Evolutionary conservation across 2,797 vertebrate genomes (phyloP).

Genomic region (Eulemur mongoz): DNA sequence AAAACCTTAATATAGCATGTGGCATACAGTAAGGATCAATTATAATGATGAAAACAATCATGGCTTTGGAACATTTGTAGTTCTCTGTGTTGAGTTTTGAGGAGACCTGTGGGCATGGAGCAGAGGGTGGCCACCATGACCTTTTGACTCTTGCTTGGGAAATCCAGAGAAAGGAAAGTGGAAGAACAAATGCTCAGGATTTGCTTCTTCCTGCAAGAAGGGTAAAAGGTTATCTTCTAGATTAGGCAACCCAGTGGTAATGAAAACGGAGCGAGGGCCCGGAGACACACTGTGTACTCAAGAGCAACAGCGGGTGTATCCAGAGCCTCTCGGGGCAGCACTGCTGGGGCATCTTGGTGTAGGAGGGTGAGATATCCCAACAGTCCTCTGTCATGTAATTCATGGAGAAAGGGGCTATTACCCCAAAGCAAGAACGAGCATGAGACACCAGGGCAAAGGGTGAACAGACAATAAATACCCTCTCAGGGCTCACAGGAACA

Average conservation of each 20-base stretch:
- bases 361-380: neutral
- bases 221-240: neutral
- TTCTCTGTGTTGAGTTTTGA: neutral
- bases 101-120: neutral
- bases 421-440: neutral
- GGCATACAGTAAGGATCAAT: neutral
- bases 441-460: neutral
- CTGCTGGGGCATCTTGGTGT: neutral
- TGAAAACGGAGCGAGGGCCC: neutral
- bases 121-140: neutral
- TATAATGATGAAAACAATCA: neutral
- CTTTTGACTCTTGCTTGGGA: neutral
- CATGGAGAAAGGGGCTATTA: neutral
- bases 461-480: neutral
- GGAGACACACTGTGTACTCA: neutral
- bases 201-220: neutral
- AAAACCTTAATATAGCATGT: neutral
- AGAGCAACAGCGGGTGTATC: neutral
- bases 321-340: neutral
- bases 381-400: rapidly evolving
- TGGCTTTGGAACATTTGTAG: neutral
- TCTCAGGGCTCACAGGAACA: neutral
- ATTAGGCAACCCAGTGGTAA: neutral
- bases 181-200: neutral
- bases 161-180: neutral